Percentiles rank a stretch among this genome's conserved stretches.
These are phyloP conservation scores for Chaenodraco wilsoni DNA, from an alignment of 2,797 vertebrate species.

Conservation along the genomic window DNA sequence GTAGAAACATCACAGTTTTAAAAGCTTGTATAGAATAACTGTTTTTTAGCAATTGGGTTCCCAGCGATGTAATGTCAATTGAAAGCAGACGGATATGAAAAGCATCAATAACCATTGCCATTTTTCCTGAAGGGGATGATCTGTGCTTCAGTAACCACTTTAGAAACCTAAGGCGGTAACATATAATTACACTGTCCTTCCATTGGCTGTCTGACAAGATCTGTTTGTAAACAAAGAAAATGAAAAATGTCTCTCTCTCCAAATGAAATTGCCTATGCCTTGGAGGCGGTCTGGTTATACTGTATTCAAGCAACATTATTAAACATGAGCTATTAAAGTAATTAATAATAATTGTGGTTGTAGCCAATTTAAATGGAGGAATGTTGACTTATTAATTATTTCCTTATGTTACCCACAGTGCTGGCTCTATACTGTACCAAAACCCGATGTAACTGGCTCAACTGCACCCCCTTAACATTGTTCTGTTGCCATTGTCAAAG, in stretches of 20 bases:
- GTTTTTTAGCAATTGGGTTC: not conserved
- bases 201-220: constrained; percentile 32
- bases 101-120: not conserved
- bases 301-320: constrained; percentile 58
- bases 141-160: not conserved
- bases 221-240: constrained; percentile 64
- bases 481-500: constrained; percentile 13
- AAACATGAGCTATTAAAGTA: constrained; percentile 62
- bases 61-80: not conserved
- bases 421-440: constrained; percentile 17
- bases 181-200: constrained; percentile 16
- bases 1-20: not conserved
- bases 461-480: constrained; percentile 26
- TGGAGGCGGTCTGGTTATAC: constrained; percentile 54
- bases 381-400: constrained; percentile 37
- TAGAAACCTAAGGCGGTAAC: constrained; percentile 12
- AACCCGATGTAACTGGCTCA: constrained; percentile 13
- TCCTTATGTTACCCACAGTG: constrained; percentile 27
- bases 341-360: constrained; percentile 67
- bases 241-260: constrained; percentile 39
- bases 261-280: constrained; percentile 53
- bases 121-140: not conserved
- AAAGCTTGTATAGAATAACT: not conserved
- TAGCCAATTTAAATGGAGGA: constrained; percentile 44
- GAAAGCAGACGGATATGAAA: not conserved